phyloP scores from a whole-genome alignment of 1,140 invertebrate genomes.

The Whitmania pigra region DNA sequence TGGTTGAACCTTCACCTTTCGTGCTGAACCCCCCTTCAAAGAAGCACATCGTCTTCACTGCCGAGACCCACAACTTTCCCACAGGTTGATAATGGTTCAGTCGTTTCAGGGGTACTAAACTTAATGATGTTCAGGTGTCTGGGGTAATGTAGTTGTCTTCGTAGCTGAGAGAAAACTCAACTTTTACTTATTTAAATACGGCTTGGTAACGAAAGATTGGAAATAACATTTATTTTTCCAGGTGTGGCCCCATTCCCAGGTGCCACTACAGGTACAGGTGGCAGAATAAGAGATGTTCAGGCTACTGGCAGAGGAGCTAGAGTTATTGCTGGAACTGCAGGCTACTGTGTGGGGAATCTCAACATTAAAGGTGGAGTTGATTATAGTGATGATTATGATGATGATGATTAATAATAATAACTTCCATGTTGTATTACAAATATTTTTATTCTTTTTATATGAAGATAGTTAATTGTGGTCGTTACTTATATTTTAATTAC shows the following conservation, averaged over 20 bases:
- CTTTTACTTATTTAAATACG: not conserved
- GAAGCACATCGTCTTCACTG: slow-evolving; percentile 93
- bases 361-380: slow-evolving; percentile 61
- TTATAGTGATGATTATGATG: too few relatives aligned
- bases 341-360: slow-evolving; percentile 86
- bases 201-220: not conserved
- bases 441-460: not conserved
- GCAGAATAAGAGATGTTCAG: slow-evolving; percentile 84
- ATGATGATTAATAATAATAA: too few relatives aligned
- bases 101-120: slow-evolving; percentile 10
- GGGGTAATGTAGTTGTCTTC: not conserved
- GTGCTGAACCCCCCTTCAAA: slow-evolving; percentile 43
- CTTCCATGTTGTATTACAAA: not conserved
- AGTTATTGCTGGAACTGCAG: slow-evolving; percentile 83
- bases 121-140: not conserved
- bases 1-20: slow-evolving; percentile 54
- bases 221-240: slow-evolving; percentile 24
- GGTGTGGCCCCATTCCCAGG: slow-evolving; percentile 60
- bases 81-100: slow-evolving; percentile 54
- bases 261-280: slow-evolving; percentile 89
- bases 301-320: slow-evolving; percentile 58
- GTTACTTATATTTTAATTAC: too few relatives aligned
- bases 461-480: not conserved
- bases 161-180: not conserved
- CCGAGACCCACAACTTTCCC: slow-evolving; percentile 97